Conservation (phyloP, 1,140 invertebrate species). For the Aphelenchoides avenae region DNA sequence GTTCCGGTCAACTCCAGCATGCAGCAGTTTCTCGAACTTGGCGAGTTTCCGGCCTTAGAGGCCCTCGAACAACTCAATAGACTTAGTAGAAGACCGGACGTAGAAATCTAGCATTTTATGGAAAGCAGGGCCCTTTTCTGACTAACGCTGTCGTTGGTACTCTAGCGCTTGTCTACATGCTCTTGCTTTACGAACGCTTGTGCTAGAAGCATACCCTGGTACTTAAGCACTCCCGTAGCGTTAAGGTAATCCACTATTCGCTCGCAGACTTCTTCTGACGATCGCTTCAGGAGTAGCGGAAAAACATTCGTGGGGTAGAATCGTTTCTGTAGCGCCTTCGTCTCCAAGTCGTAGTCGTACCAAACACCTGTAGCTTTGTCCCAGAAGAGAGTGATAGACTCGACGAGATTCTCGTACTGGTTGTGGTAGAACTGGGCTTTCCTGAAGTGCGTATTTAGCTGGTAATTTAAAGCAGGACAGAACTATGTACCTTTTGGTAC, state of each 20-base stretch:
- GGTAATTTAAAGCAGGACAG: not conserved
- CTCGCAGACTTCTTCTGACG: constrained; percentile 67
- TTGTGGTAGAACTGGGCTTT: constrained; percentile 65
- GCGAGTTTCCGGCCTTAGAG: too few species aligned
- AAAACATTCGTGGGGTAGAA: constrained; percentile 80
- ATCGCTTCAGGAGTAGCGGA: constrained; percentile 71
- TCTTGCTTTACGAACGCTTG: too few species aligned
- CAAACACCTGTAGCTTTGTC: constrained; percentile 77
- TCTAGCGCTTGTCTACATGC: too few species aligned
- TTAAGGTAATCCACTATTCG: constrained; percentile 63
- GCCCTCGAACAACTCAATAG: too few species aligned
- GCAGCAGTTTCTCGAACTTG: too few species aligned
- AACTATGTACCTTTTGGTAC: constrained; percentile 16
- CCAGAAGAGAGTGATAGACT: constrained; percentile 61
- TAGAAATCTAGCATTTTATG: too few species aligned
- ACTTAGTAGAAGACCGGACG: too few species aligned
- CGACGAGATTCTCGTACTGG: constrained; percentile 8
- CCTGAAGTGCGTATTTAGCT: constrained; percentile 4
- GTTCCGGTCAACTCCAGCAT: too few species aligned
- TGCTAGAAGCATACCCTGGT: constrained; percentile 24
- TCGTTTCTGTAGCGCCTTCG: constrained; percentile 36
- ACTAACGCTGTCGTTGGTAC: too few species aligned
- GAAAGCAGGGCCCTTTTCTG: too few species aligned
- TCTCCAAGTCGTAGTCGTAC: constrained; percentile 78
- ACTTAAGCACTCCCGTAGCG: constrained; percentile 69